Evolutionary conservation across 2,888 invertebrate genomes (phyloP).

Genomic region (Lymantria dispar): DNA sequence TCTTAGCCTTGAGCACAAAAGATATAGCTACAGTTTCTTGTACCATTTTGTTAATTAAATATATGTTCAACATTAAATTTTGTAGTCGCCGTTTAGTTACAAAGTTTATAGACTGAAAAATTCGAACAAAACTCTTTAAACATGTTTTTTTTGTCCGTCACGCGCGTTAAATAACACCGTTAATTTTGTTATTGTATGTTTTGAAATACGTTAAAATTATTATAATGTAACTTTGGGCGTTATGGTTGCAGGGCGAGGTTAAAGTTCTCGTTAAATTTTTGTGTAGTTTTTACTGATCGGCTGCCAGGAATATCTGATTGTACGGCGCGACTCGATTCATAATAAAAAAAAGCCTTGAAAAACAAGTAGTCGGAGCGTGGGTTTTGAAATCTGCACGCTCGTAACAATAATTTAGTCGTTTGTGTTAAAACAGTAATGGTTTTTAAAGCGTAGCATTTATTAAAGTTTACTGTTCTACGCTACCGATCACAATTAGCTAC

Average conservation of each 20-base stretch:
- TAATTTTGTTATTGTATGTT: slow-evolving; percentile 11
- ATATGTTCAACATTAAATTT: slow-evolving; percentile 8
- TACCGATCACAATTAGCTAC: slow-evolving; percentile 31
- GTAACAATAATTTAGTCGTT: slow-evolving; percentile 38
- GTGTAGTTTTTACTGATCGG: slow-evolving; percentile 52
- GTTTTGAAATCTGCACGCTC: slow-evolving; percentile 49
- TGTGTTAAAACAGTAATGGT: slow-evolving; percentile 40
- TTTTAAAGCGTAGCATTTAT: slow-evolving; percentile 38
- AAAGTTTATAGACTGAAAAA: slow-evolving; percentile 9
- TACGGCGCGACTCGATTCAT: slow-evolving; percentile 35
- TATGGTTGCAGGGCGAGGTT: slow-evolving; percentile 37
- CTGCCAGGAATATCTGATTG: slow-evolving; percentile 52
- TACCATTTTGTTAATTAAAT: slow-evolving; percentile 6
- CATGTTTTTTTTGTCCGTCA: slow-evolving; percentile 5
- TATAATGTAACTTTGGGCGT: slow-evolving; percentile 19
- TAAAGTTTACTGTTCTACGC: slow-evolving; percentile 34
- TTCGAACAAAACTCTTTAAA: slow-evolving; percentile 8
- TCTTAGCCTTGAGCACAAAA: slow-evolving; percentile 34
- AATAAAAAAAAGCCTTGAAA: slow-evolving; percentile 50
- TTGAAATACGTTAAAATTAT: slow-evolving; percentile 17
- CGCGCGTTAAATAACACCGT: slow-evolving; percentile 13
- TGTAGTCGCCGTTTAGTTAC: not conserved
- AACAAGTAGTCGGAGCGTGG: slow-evolving; percentile 50
- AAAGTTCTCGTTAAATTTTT: slow-evolving; percentile 55
- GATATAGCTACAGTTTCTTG: slow-evolving; percentile 9